A percentile compares a stretch with the other conserved stretches of the same genome.
These are phyloP conservation scores for Andrena fulva DNA, from an alignment of 2,888 invertebrate species.

Conservation along the genomic window DNA sequence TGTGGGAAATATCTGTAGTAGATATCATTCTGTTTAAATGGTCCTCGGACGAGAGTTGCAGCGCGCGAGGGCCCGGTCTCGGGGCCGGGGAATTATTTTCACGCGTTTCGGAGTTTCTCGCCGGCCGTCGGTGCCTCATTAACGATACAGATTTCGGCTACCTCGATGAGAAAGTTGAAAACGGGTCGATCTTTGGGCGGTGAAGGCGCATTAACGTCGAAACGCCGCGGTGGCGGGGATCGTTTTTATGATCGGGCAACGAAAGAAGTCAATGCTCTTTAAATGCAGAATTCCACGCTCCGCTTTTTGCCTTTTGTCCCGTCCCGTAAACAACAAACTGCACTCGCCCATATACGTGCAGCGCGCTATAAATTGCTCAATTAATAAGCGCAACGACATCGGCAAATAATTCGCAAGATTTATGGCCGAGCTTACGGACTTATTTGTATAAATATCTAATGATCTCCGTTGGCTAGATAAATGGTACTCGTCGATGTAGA, in stretches of 20 bases:
- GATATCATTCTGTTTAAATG: neutral
- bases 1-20: neutral
- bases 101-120: constrained; percentile 24
- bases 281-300: constrained; percentile 37
- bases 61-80: neutral
- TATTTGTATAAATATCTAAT: too few species aligned
- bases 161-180: constrained; percentile 63
- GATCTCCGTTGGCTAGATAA: too few species aligned
- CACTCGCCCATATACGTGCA: neutral
- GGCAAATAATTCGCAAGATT: too few species aligned
- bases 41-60: neutral
- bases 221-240: constrained; percentile 29
- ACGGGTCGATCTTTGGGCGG: constrained; percentile 60
- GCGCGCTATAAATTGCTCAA: neutral
- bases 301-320: constrained; percentile 23
- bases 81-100: constrained; percentile 35
- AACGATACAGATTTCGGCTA: constrained; percentile 59
- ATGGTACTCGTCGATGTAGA: too few species aligned
- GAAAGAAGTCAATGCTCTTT: constrained; percentile 48
- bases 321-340: constrained; percentile 5
- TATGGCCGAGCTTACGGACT: too few species aligned
- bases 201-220: constrained; percentile 37
- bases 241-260: constrained; percentile 44
- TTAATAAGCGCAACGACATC: neutral
- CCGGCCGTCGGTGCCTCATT: constrained; percentile 39